phyloP scores from a whole-genome alignment of 2,888 invertebrate genomes.

The Prenolepis imparis region DNA sequence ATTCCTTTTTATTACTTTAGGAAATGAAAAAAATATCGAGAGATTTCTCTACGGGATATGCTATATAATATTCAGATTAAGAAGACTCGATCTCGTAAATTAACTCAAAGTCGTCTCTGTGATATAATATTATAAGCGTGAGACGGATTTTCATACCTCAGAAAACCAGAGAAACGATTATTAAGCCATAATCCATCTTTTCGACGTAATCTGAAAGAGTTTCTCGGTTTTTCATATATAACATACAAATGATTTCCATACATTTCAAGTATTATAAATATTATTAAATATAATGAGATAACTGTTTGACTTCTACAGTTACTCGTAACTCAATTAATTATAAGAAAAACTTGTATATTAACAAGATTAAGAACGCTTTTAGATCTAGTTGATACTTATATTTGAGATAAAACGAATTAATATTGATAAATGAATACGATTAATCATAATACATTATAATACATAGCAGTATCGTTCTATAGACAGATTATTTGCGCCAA shows the following conservation, averaged over 20 bases:
- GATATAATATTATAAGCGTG: slow-evolving; percentile 59
- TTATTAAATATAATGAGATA: background rate
- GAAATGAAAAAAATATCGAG: slow-evolving; percentile 70
- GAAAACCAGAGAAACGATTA: slow-evolving; percentile 48
- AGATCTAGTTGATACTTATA: no score
- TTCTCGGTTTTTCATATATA: background rate
- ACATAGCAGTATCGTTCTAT: background rate
- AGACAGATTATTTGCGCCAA: background rate
- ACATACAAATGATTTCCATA: background rate
- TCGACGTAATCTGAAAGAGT: slow-evolving; percentile 4
- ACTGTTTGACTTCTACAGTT: background rate
- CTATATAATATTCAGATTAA: slow-evolving; percentile 73
- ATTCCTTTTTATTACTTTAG: slow-evolving; percentile 69
- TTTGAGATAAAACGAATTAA: no score
- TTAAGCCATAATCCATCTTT: slow-evolving; percentile 7
- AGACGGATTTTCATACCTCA: slow-evolving; percentile 56
- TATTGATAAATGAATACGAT: no score
- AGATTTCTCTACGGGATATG: slow-evolving; percentile 59
- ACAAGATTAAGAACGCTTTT: background rate
- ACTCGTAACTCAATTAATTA: background rate
- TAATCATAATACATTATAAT: background rate
- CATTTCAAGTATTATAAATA: background rate
- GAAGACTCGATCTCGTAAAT: slow-evolving; percentile 69
- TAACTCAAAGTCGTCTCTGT: slow-evolving; percentile 63
- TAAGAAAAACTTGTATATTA: background rate